Evolutionary conservation across 2,113 vertebrate species (phyloP), one percentile per base, ranked within the genome.

Genomic region (Oreochromis spilurus): DNA sequence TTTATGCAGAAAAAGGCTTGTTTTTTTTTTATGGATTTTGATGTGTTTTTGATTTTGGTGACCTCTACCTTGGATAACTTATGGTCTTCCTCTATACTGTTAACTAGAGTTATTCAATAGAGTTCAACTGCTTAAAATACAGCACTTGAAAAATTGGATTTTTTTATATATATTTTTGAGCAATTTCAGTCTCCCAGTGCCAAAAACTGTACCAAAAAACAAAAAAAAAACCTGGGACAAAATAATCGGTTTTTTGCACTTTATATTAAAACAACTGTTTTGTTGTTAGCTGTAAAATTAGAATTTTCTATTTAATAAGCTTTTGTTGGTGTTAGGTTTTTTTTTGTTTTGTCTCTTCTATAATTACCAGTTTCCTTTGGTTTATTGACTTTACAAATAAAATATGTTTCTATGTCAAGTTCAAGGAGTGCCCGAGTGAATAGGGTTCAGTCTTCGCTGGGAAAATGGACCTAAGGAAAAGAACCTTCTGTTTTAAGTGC

Each of bases 401-500:
- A 87, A 85, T 79, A 60, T 87, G 16, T 79, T 21, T 52, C 79
- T 31, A 6, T 88, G 72, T 89, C 31, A 85, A 53, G 53, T 82
- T 21, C 19, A 14, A 84, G 60, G 38, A 82, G 55, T 10, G 16
- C 12, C 62, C 70, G 82, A 89, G 40, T 80, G 83, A 52, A 82
- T 40, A 40, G 54, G 4, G 84, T 84, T 83, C 81, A 58, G 79
- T 87, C 79, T 34, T 88, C 36, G 29, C 36, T 43, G 55, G 70
- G 31, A 83, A 87, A 90, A 29, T 82, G 43, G 45, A 89, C 79
- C 82, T n/a, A 31, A 50, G 87, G 79, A 91, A 62, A 87, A 87
- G 87, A 83, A 19, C 81, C 85, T 81, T 38, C 13, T 70, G 77
- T 40, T 81, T 90, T 79, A 93, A 89, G 87, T 82, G 91, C 79